A percentile compares a stretch with the other conserved stretches of the same genome.
Evolutionary conservation across 2,888 invertebrate genomes (phyloP).

Genomic region (Pedicia rivosa): DNA sequence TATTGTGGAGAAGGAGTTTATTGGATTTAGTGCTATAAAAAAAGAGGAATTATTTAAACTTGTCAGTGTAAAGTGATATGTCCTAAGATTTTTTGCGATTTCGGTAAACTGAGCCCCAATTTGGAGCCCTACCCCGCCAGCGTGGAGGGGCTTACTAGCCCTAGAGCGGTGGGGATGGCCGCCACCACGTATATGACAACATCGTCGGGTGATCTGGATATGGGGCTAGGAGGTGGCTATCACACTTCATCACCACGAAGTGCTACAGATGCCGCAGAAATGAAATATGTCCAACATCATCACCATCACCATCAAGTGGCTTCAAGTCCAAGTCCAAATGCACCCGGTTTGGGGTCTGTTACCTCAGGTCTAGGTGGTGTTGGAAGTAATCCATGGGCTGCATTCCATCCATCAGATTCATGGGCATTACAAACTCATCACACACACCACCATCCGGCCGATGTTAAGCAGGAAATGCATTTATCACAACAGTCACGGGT

Average conservation of each 20-base stretch:
- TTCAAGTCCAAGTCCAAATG: constrained; percentile 45
- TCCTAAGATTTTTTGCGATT: neutral
- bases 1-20: no score
- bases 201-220: constrained; percentile 63
- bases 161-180: constrained; percentile 77
- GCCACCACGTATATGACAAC: constrained; percentile 91
- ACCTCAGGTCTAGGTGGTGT: constrained; percentile 25
- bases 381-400: constrained; percentile 65
- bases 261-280: constrained; percentile 76
- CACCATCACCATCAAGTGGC: constrained; percentile 68
- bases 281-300: constrained; percentile 84
- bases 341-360: constrained; percentile 20
- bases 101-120: constrained; percentile 34
- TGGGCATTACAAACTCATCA: constrained; percentile 65
- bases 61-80: neutral
- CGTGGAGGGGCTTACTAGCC: constrained; percentile 35
- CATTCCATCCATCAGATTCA: constrained; percentile 62
- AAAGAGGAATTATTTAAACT: no score
- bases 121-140: constrained; percentile 36
- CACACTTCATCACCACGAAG: constrained; percentile 66
- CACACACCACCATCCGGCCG: constrained; percentile 58
- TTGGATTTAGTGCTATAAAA: no score
- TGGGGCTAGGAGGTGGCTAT: constrained; percentile 63
- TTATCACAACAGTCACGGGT: constrained; percentile 36
- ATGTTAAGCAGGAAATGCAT: constrained; percentile 62